These are phyloP conservation scores for Andricus quercusramuli DNA, from an alignment of 2,888 invertebrate species.

Conservation along the genomic window DNA sequence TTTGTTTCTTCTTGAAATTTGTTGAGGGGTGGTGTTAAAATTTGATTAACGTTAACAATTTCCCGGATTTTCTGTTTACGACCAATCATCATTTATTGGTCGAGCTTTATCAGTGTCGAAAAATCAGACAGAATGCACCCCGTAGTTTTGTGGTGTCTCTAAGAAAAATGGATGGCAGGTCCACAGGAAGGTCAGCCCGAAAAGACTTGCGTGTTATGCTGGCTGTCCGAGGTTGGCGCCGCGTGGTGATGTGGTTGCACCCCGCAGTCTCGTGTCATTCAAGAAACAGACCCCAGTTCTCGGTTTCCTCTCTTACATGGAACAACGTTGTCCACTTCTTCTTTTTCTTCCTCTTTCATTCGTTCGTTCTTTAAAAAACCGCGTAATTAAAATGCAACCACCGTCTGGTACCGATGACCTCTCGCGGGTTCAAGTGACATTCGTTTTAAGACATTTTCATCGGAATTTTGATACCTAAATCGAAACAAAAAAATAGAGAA, in stretches of 20 bases:
- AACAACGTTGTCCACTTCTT: constrained; percentile 39
- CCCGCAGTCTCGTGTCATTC: constrained; percentile 58
- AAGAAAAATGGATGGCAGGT: constrained; percentile 35
- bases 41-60: neutral
- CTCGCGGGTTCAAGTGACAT: constrained; percentile 10
- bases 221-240: constrained; percentile 55
- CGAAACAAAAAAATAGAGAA: neutral
- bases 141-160: neutral
- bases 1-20: too few species aligned
- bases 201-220: constrained; percentile 58
- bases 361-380: neutral
- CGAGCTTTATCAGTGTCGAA: neutral
- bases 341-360: neutral
- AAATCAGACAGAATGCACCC: constrained; percentile 12
- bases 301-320: constrained; percentile 54
- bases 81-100: neutral
- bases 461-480: neutral
- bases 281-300: constrained; percentile 56
- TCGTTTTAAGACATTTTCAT: neutral
- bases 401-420: neutral
- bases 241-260: constrained; percentile 50
- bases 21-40: neutral
- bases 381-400: constrained; percentile 16
- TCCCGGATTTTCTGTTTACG: neutral
- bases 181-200: constrained; percentile 49